Conservation (phyloP, 2,797 vertebrate genomes). For the Gymnothorax reevesii region DNA sequence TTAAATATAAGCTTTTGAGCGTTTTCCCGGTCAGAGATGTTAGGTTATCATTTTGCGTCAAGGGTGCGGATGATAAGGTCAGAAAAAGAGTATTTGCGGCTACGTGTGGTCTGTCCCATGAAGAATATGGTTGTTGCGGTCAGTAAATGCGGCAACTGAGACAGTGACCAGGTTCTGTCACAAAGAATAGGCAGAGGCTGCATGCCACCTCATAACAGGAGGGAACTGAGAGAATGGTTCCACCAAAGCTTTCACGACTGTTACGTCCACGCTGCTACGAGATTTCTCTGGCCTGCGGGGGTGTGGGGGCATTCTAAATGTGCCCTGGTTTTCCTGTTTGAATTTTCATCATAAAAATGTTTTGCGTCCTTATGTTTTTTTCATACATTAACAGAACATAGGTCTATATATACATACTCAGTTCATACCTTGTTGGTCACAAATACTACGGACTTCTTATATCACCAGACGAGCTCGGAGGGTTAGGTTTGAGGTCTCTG, state of each 20-base stretch:
- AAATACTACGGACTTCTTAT: not conserved
- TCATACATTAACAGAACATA: not conserved
- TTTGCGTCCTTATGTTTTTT: not conserved
- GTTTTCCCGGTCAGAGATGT: not conserved
- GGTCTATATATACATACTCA: not conserved
- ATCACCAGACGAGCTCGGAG: not conserved
- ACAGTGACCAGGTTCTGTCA: not conserved
- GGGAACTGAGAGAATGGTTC: not conserved
- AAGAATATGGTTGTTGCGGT: not conserved
- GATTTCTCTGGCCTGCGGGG: not conserved
- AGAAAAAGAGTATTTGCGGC: not conserved
- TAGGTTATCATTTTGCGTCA: not conserved
- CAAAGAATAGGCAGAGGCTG: no score
- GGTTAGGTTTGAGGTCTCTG: not conserved
- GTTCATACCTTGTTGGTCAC: not conserved
- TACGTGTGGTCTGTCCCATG: not conserved
- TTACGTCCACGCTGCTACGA: no score
- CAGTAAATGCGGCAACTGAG: not conserved
- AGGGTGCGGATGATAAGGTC: not conserved
- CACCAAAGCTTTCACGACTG: not conserved
- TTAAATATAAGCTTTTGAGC: not conserved
- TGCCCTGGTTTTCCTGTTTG: not conserved
- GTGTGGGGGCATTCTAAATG: not conserved
- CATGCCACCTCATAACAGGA: not conserved
- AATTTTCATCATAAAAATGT: not conserved